phyloP scores from a whole-genome alignment of 2,888 invertebrate genomes.

The Agrochola lychnidis region DNA sequence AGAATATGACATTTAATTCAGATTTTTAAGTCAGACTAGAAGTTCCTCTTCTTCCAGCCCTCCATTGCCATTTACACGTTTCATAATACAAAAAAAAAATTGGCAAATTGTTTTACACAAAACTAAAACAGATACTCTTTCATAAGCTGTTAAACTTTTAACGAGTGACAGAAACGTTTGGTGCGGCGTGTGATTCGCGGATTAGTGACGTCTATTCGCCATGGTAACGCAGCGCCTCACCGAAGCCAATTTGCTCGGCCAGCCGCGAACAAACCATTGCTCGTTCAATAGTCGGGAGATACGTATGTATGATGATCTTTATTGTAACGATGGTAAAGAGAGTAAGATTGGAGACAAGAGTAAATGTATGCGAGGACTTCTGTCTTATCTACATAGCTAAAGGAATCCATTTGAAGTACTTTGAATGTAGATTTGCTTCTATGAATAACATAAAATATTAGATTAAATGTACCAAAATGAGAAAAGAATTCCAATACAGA shows the following conservation, averaged over 20 bases:
- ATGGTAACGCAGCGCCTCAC: conserved; percentile 57
- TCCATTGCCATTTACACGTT: not conserved
- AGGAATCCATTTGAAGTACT: not conserved
- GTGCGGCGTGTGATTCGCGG: conserved; percentile 55
- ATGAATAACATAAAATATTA: not conserved
- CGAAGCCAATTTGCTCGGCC: conserved; percentile 67
- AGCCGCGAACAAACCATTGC: conserved; percentile 52
- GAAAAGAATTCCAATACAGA: not conserved
- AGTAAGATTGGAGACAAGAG: not conserved
- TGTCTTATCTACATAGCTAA: not conserved
- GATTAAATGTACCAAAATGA: no score
- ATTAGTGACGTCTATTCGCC: conserved; percentile 59
- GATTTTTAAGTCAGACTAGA: not conserved
- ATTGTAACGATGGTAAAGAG: not conserved
- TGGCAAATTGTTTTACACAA: not conserved
- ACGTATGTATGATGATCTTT: conserved; percentile 9
- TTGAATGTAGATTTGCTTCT: not conserved
- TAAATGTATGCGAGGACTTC: not conserved
- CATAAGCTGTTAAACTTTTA: conserved; percentile 56
- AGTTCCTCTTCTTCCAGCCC: no score
- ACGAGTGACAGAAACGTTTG: conserved; percentile 44
- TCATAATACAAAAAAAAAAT: not conserved
- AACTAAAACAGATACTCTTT: not conserved
- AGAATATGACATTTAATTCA: no score
- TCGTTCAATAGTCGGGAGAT: conserved; percentile 23